Evolutionary conservation across 2,797 vertebrate species (phyloP).

Genomic region (Enteromius fasciolatus): DNA sequence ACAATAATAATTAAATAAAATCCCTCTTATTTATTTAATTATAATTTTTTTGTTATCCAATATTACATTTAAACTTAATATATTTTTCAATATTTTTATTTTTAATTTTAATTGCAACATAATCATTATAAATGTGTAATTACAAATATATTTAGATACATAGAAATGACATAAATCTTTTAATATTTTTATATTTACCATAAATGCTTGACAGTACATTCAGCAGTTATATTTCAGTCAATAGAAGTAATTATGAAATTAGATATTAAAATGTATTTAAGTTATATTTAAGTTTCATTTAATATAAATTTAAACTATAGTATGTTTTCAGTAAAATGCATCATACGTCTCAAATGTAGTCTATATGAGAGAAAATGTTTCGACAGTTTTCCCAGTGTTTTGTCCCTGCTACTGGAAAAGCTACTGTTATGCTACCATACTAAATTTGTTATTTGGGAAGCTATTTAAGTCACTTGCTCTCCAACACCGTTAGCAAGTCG

Average conservation of each 20-base stretch:
- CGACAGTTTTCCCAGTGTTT: no score
- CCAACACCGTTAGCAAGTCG: not conserved
- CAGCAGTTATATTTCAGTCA: not conserved
- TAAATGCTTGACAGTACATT: not conserved
- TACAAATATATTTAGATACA: not conserved
- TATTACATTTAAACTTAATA: not conserved
- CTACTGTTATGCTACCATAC: not conserved
- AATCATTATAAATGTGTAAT: not conserved
- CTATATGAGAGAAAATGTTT: no score
- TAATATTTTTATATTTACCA: not conserved
- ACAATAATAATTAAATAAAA: not conserved
- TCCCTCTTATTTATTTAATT: not conserved
- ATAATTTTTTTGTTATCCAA: not conserved
- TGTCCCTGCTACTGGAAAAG: not conserved
- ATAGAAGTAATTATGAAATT: not conserved
- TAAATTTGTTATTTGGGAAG: not conserved
- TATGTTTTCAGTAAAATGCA: no score
- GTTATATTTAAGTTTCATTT: not conserved
- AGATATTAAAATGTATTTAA: not conserved
- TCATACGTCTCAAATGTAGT: no score
- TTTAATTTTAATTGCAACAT: not conserved
- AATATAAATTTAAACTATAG: no score
- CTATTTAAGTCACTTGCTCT: not conserved
- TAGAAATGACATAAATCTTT: not conserved
- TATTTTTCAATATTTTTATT: not conserved